Evolutionary conservation across 2,888 invertebrate species (phyloP).

Genomic region (Chrysolina haemoptera): DNA sequence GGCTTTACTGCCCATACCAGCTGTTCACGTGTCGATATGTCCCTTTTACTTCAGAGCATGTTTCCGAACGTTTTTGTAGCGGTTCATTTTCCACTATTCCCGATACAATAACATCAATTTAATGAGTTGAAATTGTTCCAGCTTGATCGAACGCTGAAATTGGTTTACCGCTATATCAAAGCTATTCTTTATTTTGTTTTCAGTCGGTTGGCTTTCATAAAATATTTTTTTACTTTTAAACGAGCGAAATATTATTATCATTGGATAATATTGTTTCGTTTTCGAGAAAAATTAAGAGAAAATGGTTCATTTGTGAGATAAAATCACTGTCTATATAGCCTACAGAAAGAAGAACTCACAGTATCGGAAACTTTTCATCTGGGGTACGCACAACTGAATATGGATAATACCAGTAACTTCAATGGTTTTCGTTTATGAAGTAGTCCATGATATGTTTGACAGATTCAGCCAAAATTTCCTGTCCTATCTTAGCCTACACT

Average conservation of each 20-base stretch:
- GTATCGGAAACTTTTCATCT: too few species aligned
- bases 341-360: too few species aligned
- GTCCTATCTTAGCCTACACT: too few species aligned
- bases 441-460: too few species aligned
- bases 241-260: too few species aligned
- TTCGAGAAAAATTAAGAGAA: neutral
- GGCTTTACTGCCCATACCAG: neutral
- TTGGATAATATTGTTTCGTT: too few species aligned
- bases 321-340: too few species aligned
- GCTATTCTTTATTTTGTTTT: neutral
- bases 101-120: conserved; percentile 15
- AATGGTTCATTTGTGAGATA: neutral
- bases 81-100: neutral
- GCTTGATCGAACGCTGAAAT: neutral
- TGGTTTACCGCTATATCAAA: neutral
- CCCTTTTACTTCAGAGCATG: neutral
- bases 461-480: too few species aligned
- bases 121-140: conserved; percentile 5
- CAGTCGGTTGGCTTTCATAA: neutral
- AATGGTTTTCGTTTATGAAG: too few species aligned
- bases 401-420: too few species aligned
- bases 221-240: neutral
- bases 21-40: neutral
- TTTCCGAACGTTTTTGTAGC: conserved; percentile 9
- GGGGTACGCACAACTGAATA: too few species aligned